These are phyloP conservation scores for Phortica okadai DNA, from an alignment of 2,888 invertebrate genomes.

Conservation along the genomic window DNA sequence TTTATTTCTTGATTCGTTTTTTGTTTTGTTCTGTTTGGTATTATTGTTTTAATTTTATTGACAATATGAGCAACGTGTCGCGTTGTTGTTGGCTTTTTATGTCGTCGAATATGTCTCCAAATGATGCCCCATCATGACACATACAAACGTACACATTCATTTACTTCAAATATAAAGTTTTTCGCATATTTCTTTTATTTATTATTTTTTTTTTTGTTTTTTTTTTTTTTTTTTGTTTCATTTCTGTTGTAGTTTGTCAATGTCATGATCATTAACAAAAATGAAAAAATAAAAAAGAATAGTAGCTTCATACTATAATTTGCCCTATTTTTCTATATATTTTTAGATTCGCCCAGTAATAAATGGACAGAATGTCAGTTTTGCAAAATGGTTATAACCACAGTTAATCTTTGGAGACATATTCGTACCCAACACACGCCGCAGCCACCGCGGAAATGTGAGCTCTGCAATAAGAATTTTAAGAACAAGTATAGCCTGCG, in stretches of 20 bases:
- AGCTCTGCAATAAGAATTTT: constrained; percentile 77
- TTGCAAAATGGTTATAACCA: constrained; percentile 77
- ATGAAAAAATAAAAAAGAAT: constrained; percentile 31
- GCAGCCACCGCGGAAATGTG: constrained; percentile 76
- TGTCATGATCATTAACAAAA: background rate
- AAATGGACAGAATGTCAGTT: constrained; percentile 78
- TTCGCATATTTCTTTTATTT: background rate
- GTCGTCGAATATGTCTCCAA: constrained; percentile 76
- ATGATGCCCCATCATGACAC: constrained; percentile 43
- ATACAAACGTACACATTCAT: background rate
- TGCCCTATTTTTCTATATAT: constrained; percentile 70
- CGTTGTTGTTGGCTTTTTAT: background rate
- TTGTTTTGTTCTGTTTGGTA: constrained; percentile 9
- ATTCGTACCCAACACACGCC: constrained; percentile 77
- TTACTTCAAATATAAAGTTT: background rate
- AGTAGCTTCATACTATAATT: constrained; percentile 47
- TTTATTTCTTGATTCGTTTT: background rate
- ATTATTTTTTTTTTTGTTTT: background rate
- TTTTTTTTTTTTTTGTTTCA: background rate
- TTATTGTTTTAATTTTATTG: constrained; percentile 25
- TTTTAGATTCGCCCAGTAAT: constrained; percentile 77
- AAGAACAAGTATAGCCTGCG: constrained; percentile 77
- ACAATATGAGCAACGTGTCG: background rate
- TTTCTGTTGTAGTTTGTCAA: background rate
- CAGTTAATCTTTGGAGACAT: constrained; percentile 77